phyloP scores from a whole-genome alignment of 2,113 vertebrate species.

The Melanotaenia duboulayi region DNA sequence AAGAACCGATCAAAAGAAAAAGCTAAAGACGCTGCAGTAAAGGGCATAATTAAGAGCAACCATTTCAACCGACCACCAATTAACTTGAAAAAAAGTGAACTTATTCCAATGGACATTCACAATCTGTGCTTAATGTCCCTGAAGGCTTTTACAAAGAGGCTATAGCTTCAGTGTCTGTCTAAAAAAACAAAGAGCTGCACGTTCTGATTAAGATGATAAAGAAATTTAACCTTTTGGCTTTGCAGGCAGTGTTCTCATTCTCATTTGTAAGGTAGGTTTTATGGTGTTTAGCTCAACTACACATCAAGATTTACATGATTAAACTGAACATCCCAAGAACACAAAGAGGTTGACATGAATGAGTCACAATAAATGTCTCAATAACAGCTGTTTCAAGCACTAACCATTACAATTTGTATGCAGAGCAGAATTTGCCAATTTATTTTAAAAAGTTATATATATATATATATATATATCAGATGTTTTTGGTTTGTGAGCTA shows the following conservation, averaged over 20 bases:
- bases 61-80: neutral
- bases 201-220: neutral
- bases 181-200: neutral
- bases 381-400: neutral
- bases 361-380: constrained; percentile 4
- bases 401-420: neutral
- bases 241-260: neutral
- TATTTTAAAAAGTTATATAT: too few relatives aligned
- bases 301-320: neutral
- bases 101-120: neutral
- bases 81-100: neutral
- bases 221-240: neutral
- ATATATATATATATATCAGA: neutral
- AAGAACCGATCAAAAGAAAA: constrained; percentile 13
- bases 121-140: neutral
- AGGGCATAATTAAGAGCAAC: neutral
- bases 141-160: too few relatives aligned
- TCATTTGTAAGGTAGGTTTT: too few relatives aligned
- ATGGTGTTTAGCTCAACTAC: neutral
- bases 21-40: neutral
- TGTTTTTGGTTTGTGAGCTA: constrained; percentile 13
- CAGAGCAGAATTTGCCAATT: neutral
- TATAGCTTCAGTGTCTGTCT: too few relatives aligned
- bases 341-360: neutral
- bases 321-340: constrained; percentile 9